These are phyloP conservation scores for Gymnoscelis rufifasciata DNA, from an alignment of 2,888 invertebrate genomes.

Conservation along the genomic window DNA sequence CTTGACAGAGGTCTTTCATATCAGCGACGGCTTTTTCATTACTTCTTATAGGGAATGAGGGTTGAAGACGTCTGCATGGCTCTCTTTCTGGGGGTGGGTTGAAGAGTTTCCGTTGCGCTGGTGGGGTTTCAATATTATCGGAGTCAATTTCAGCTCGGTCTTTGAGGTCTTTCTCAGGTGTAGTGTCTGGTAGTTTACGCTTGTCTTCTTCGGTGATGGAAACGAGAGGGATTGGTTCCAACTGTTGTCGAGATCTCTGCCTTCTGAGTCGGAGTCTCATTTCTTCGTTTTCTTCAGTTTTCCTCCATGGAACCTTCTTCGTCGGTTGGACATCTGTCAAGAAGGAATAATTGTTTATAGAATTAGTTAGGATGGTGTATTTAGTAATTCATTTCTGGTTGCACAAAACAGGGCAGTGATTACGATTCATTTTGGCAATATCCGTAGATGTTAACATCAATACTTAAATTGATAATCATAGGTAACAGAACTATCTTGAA, in stretches of 20 bases:
- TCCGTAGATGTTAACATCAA: too few species aligned
- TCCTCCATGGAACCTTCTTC: slow-evolving; percentile 87
- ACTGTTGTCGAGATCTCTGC: slow-evolving; percentile 77
- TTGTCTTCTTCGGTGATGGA: slow-evolving; percentile 82
- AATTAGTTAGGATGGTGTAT: too few species aligned
- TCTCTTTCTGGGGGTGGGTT: slow-evolving; percentile 81
- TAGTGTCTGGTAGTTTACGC: slow-evolving; percentile 72
- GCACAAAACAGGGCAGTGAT: too few species aligned
- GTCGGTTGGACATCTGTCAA: slow-evolving; percentile 84
- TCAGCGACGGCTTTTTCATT: slow-evolving; percentile 57
- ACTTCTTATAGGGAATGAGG: slow-evolving; percentile 44
- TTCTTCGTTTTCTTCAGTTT: slow-evolving; percentile 84
- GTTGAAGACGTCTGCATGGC: slow-evolving; percentile 77
- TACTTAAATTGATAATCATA: too few species aligned
- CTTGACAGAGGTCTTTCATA: slow-evolving; percentile 70
- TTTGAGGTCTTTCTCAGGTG: slow-evolving; percentile 43
- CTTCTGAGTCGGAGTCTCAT: slow-evolving; percentile 77
- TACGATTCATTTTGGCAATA: too few species aligned
- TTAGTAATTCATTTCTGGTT: too few species aligned
- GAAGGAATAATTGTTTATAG: slow-evolving; percentile 20
- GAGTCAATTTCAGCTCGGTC: slow-evolving; percentile 92
- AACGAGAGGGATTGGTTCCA: slow-evolving; percentile 67
- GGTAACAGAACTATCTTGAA: too few species aligned
- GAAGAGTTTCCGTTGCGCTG: slow-evolving; percentile 85
- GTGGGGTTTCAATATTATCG: slow-evolving; percentile 94